phyloP scores from a whole-genome alignment of 2,888 invertebrate genomes.

The Himalopsyche japonica region DNA sequence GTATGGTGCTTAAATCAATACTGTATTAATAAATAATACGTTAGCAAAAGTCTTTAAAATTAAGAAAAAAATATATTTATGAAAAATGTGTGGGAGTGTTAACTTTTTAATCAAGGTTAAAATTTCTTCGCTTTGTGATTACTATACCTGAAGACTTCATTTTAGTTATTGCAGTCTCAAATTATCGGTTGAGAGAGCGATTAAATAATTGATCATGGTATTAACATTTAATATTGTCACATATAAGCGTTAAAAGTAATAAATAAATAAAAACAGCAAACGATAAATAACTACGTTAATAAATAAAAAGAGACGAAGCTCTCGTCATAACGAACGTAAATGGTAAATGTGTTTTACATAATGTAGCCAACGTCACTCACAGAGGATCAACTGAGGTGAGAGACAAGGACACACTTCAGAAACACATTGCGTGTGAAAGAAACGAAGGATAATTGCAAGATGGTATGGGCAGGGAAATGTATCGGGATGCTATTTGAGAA shows the following conservation, averaged over 20 bases:
- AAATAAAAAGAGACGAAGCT: conserved; percentile 6
- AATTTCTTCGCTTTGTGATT: no score
- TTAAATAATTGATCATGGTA: no score
- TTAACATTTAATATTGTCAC: no score
- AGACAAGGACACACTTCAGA: background rate
- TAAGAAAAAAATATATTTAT: no score
- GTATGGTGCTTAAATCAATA: no score
- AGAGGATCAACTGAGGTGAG: background rate
- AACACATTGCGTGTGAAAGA: background rate
- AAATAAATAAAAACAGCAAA: background rate
- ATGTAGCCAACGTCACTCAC: conserved; percentile 3
- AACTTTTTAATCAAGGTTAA: no score
- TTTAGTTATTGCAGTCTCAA: no score
- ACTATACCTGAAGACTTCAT: no score
- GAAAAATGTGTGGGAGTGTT: no score
- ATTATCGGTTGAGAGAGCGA: no score
- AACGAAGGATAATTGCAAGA: background rate
- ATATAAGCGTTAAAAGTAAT: background rate
- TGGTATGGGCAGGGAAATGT: background rate
- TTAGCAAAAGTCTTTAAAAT: no score
- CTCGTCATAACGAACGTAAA: conserved; percentile 8
- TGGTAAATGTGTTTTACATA: conserved; percentile 14
- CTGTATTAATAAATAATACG: no score
- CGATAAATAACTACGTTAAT: background rate
- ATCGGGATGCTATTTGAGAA: background rate